A percentile compares a stretch with the other conserved stretches of the same genome.
Evolutionary conservation across 1,140 invertebrate species (phyloP).

Genomic region (Scaptodrosophila lebanonensis): DNA sequence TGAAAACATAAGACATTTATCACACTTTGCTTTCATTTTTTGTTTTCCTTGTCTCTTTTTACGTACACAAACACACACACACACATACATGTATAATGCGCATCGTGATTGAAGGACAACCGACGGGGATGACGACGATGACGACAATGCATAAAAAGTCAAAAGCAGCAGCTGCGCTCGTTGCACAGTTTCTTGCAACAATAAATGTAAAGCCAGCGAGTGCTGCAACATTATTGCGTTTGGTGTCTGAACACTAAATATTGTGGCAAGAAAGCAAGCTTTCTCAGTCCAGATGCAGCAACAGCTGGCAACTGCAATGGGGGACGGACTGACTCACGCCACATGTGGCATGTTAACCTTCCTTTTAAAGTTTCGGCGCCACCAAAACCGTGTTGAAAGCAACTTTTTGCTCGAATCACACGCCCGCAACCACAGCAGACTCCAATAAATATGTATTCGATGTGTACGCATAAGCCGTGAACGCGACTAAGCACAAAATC

Average conservation of each 20-base stretch:
- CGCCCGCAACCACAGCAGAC: too few species aligned
- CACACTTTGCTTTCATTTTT: slow-evolving; percentile 39
- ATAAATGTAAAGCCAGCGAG: too few species aligned
- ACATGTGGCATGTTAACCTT: slow-evolving; percentile 42
- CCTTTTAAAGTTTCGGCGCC: slow-evolving; percentile 16
- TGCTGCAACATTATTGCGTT: too few species aligned
- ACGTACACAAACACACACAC: too few species aligned
- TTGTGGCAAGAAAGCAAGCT: not conserved
- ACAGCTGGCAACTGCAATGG: slow-evolving; percentile 39
- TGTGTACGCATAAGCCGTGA: too few species aligned
- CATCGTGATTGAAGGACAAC: slow-evolving; percentile 13
- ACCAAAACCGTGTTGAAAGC: slow-evolving; percentile 32
- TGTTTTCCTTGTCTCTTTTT: slow-evolving; percentile 7
- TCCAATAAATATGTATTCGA: too few species aligned
- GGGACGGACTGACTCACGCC: slow-evolving; percentile 8
- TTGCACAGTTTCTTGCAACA: too few species aligned
- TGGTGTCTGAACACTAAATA: too few species aligned
- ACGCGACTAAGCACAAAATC: too few species aligned
- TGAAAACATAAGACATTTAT: slow-evolving; percentile 31
- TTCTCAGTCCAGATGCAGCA: slow-evolving; percentile 19
- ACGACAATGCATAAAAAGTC: not conserved
- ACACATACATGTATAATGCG: too few species aligned
- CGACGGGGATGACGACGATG: not conserved
- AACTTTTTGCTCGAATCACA: slow-evolving; percentile 4
- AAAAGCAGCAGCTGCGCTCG: not conserved